Evolutionary conservation across 2,888 invertebrate genomes (phyloP).

Genomic region (Coleophora deauratella): DNA sequence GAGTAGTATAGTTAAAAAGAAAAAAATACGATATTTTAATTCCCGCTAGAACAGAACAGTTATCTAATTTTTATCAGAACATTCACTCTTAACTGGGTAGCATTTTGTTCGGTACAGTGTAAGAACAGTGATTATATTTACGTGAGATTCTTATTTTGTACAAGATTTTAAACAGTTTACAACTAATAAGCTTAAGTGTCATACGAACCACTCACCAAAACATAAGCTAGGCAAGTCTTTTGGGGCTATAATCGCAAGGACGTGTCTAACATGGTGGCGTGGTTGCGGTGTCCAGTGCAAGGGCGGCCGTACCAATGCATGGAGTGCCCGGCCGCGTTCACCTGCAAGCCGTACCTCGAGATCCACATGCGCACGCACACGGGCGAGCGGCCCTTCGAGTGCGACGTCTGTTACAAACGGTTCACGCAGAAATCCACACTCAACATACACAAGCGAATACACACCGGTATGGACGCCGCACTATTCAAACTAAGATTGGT

Average conservation of each 20-base stretch:
- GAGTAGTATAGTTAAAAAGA: constrained; percentile 21
- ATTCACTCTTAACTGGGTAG: too few relatives aligned
- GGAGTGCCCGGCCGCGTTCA: constrained; percentile 75
- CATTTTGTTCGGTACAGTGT: too few relatives aligned
- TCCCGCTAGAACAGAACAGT: constrained; percentile 2
- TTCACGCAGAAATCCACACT: constrained; percentile 75
- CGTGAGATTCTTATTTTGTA: too few relatives aligned
- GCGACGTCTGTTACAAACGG: constrained; percentile 73
- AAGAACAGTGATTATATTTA: too few relatives aligned
- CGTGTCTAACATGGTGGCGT: too few relatives aligned
- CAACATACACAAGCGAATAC: constrained; percentile 75
- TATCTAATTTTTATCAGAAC: background rate
- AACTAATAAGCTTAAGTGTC: too few relatives aligned
- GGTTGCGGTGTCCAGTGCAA: constrained; percentile 57
- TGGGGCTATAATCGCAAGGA: too few relatives aligned
- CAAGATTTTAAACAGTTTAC: too few relatives aligned
- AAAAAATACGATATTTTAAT: background rate
- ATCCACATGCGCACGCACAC: constrained; percentile 77
- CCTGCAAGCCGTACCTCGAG: constrained; percentile 76
- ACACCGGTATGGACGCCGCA: constrained; percentile 57
- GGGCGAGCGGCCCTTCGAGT: constrained; percentile 72
- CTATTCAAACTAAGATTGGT: constrained; percentile 5
- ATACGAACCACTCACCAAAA: too few relatives aligned
- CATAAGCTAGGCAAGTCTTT: too few relatives aligned
- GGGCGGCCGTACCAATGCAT: constrained; percentile 72